These are phyloP conservation scores for Hippocampus abdominalis DNA, from an alignment of 2,113 vertebrate genomes.

Conservation along the genomic window DNA sequence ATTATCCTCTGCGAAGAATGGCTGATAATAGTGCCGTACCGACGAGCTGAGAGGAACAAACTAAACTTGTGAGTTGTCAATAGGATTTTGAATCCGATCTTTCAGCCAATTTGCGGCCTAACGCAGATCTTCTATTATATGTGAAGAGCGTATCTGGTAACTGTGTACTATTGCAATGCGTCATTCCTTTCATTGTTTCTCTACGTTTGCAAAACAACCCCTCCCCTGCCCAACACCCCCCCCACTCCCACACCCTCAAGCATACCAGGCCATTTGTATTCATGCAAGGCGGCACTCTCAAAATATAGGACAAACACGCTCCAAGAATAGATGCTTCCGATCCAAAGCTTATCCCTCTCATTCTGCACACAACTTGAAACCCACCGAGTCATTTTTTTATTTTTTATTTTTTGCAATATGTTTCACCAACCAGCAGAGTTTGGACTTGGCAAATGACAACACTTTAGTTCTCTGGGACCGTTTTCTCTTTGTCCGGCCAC, in stretches of 20 bases:
- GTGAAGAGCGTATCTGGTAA: conserved; percentile 8
- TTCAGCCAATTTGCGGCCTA: conserved; percentile 47
- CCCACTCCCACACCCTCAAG: not conserved
- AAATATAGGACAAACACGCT: conserved; percentile 55
- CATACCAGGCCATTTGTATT: conserved; percentile 24
- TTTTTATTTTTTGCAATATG: conserved; percentile 30
- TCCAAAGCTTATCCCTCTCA: conserved; percentile 43
- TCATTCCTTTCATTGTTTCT: not conserved
- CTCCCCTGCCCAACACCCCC: conserved; percentile 7
- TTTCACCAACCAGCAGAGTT: conserved; percentile 44
- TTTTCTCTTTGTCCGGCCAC: conserved; percentile 11
- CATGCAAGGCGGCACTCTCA: conserved; percentile 35
- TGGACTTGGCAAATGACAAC: conserved; percentile 45
- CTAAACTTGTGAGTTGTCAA: conserved; percentile 48
- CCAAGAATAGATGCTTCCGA: conserved; percentile 57
- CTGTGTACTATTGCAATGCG: not conserved
- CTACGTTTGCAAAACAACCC: conserved; percentile 10
- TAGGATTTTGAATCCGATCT: conserved; percentile 33
- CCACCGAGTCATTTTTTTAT: conserved; percentile 38
- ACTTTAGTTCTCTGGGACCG: conserved; percentile 29
- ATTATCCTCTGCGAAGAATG: too few relatives aligned
- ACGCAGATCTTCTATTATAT: not conserved
- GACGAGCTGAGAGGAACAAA: not conserved
- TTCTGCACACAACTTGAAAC: conserved; percentile 38
- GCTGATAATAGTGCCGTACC: too few relatives aligned